Evolutionary conservation across 2,888 invertebrate species (phyloP).

Genomic region (Athalia circularis): DNA sequence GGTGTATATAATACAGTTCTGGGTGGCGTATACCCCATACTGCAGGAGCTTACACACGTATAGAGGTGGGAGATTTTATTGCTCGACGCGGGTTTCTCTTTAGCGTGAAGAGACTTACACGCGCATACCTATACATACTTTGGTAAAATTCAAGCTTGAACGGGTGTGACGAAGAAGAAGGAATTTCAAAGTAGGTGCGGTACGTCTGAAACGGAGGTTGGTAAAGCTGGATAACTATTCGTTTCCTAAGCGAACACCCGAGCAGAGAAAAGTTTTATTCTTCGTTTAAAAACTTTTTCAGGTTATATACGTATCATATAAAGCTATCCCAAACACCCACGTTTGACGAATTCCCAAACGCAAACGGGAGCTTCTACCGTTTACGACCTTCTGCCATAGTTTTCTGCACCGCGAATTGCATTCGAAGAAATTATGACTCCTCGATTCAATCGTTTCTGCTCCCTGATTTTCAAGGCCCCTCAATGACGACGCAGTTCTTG

Average conservation of each 20-base stretch:
- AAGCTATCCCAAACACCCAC: neutral
- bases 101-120: neutral
- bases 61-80: no score
- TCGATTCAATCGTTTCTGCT: neutral
- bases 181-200: neutral
- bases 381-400: slow-evolving; percentile 11
- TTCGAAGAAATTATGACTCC: neutral
- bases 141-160: no score
- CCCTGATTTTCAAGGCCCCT: neutral
- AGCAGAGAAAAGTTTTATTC: neutral
- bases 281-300: neutral
- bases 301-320: neutral
- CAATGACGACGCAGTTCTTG: slow-evolving; percentile 1
- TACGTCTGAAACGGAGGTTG: neutral
- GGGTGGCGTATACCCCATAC: no score
- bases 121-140: neutral
- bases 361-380: neutral
- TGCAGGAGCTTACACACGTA: no score
- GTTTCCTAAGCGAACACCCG: neutral
- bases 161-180: no score
- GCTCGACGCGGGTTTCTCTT: no score
- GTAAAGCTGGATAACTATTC: slow-evolving; percentile 11
- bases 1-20: no score
- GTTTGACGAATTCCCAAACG: slow-evolving; percentile 15
- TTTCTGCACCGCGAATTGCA: neutral